Conservation (phyloP, 37 sponge, comb jelly and placozoan species). For the Halisarca cf. caerulea region DNA sequence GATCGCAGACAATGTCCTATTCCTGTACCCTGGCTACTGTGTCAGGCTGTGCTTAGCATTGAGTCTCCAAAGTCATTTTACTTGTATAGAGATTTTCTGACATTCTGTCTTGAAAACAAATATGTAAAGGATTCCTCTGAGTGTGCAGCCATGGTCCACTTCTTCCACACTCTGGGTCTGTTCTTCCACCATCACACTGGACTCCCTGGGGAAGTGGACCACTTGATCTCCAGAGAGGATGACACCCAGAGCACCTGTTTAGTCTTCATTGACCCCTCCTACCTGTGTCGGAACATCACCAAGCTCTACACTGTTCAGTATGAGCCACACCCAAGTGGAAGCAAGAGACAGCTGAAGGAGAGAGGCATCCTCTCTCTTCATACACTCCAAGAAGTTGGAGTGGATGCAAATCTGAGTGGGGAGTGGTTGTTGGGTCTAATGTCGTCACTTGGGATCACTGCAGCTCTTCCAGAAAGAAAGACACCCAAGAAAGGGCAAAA, state of each 20-base stretch:
- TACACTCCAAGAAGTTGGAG: background rate
- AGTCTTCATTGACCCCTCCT: conserved; percentile 25
- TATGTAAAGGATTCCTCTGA: background rate
- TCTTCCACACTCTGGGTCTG: conserved; percentile 14
- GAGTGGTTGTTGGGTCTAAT: background rate
- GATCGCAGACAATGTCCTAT: background rate
- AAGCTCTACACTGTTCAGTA: conserved; percentile 8
- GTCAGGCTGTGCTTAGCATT: background rate
- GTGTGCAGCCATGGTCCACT: conserved; percentile 10
- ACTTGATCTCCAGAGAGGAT: background rate
- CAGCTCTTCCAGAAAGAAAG: background rate
- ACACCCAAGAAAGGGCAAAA: too few relatives aligned
- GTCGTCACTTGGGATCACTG: background rate
- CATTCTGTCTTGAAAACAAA: background rate
- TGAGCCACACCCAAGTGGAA: background rate
- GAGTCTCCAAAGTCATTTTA: background rate
- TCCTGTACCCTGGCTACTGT: background rate
- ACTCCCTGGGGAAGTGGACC: conserved; percentile 9
- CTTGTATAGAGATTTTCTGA: background rate
- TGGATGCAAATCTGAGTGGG: background rate
- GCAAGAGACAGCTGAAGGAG: background rate
- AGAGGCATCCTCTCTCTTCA: background rate
- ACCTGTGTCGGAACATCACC: conserved; percentile 14
- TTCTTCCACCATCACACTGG: conserved; percentile 23
- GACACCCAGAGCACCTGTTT: conserved; percentile 17